Evolutionary conservation across 2,797 vertebrate species (phyloP), one percentile per base, ranked within the genome.

Genomic region (Tenualosa thibaudeaui): DNA sequence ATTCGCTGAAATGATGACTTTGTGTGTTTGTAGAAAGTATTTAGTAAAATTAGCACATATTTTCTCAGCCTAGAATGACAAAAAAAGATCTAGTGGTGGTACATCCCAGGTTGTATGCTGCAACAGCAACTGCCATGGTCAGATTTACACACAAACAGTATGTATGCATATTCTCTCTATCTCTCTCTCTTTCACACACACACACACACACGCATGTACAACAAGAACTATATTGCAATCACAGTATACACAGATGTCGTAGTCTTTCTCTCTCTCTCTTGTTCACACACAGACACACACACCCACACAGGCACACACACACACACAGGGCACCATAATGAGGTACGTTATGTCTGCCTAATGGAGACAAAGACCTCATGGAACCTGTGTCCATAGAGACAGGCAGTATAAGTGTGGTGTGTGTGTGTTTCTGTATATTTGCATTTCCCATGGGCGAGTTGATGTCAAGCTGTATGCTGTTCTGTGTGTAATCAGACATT

Each of bases 181-280:
- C 0, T 31, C 31, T 31, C 31, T 31, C 31, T 31, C 0, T 31
- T 1, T 31, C 62, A 65, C 62, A 65, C 62, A 65, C 24, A 65
- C 68, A 75, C 31, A 75, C 68, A 62, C 60, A 62, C 60, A 62
- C n/a, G 26, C 60, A 62, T 8, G n/a, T n/a, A 24, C 60, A 62
- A 51, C 12, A 13, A 51, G 50, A 51, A 8, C 50, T 12, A 51
- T 2, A 51, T 8, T 53, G 51, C 51, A 53, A 53, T 10, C 51
- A 53, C 51, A 31, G 31, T 1, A 31, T 31, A 1, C 31, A 31
- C 31, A 31, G 31, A 31, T 31, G 31, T 31, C 31, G 31, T 31
- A 31, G 31, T 53, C 51, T 53, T 12, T 53, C 51, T 53, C 51
- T 53, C 51, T 53, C 51, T 53, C 51, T 53, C 51, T 53, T 3